These are phyloP conservation scores for Amniataba percoides DNA, from an alignment of 2,797 vertebrate species.

Conservation along the genomic window DNA sequence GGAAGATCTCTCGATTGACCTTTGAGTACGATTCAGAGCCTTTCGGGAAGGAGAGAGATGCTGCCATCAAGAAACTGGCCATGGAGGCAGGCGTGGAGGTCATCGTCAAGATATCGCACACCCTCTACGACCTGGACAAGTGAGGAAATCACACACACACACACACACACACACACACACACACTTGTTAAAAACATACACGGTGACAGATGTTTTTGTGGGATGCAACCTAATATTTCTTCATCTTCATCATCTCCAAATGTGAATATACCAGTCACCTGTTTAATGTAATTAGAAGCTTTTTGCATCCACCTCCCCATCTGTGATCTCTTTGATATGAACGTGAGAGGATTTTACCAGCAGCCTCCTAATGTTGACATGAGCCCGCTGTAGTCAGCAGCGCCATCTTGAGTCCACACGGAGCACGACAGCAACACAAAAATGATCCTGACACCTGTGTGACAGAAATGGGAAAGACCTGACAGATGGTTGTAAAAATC, in stretches of 20 bases:
- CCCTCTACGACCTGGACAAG: slow-evolving; percentile 88
- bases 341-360: too few relatives aligned
- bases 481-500: too few relatives aligned
- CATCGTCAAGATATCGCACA: slow-evolving; percentile 87
- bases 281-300: too few relatives aligned
- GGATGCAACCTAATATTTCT: not conserved
- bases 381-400: not conserved
- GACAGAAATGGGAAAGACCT: too few relatives aligned
- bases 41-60: slow-evolving; percentile 87
- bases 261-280: too few relatives aligned
- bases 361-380: too few relatives aligned
- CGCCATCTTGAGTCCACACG: not conserved
- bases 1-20: slow-evolving; percentile 87
- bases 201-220: too few relatives aligned
- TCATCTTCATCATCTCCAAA: not conserved
- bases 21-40: slow-evolving; percentile 88
- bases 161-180: not conserved
- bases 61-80: slow-evolving; percentile 88
- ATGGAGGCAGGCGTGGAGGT: slow-evolving; percentile 88
- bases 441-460: not conserved
- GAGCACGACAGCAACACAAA: not conserved
- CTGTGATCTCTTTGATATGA: too few relatives aligned
- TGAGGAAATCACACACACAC: slow-evolving; percentile 52
- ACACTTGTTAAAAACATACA: not conserved
- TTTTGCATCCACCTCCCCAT: too few relatives aligned